Percentiles rank a stretch among this genome's conserved stretches.
Evolutionary conservation across 2,113 vertebrate species (phyloP).

Genomic region (Etheostoma cragini): DNA sequence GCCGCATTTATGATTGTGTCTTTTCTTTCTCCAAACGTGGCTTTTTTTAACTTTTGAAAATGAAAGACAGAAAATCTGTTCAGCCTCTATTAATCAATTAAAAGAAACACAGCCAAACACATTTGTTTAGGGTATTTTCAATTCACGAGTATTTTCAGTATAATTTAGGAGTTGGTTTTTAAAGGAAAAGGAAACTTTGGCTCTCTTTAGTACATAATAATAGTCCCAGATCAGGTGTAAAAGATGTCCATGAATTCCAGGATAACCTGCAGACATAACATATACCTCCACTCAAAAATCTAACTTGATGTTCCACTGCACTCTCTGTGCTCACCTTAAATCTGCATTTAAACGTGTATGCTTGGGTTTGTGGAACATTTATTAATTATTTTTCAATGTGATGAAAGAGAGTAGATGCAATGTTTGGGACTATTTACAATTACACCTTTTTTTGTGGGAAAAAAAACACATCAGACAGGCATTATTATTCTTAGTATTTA

Average conservation of each 20-base stretch:
- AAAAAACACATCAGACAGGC: background rate
- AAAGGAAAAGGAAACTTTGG: background rate
- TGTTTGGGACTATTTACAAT: no score
- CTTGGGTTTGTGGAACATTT: background rate
- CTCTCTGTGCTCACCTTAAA: background rate
- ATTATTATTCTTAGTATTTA: background rate
- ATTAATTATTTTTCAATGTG: background rate
- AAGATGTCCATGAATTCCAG: background rate
- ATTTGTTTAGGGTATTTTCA: background rate
- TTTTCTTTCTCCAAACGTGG: background rate
- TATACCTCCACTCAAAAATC: no score
- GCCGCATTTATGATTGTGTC: background rate
- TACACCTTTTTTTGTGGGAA: background rate
- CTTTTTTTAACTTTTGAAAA: background rate
- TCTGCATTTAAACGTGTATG: background rate
- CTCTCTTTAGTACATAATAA: background rate
- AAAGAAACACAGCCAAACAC: background rate
- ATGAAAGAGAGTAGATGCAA: background rate
- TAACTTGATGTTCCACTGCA: no score
- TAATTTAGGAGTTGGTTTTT: background rate
- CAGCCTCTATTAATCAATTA: constrained; percentile 1
- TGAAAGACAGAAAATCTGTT: background rate
- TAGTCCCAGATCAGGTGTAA: background rate
- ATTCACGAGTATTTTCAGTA: background rate
- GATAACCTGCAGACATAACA: no score